Conservation (phyloP, 2,113 vertebrate genomes). For the Oryzias curvinotus region DNA sequence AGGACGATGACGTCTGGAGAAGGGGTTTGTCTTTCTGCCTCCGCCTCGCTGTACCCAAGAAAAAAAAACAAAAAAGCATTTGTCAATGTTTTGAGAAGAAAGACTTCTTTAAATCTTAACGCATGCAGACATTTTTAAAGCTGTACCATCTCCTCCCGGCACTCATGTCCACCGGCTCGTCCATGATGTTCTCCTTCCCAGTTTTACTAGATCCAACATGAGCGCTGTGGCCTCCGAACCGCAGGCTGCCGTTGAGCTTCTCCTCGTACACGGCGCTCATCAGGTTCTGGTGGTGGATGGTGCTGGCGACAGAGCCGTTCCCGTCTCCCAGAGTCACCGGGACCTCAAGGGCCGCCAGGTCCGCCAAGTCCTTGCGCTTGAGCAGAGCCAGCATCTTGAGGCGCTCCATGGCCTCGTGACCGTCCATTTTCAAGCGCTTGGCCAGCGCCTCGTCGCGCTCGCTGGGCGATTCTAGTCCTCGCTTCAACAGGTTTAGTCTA, state of each 20-base stretch:
- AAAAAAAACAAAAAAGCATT: too few relatives aligned
- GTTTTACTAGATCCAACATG: constrained; percentile 85
- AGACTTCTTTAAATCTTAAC: too few relatives aligned
- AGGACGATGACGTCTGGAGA: constrained; percentile 95
- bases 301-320: constrained; percentile 71
- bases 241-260: constrained; percentile 76
- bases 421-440: constrained; percentile 95
- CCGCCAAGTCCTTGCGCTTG: constrained; percentile 93
- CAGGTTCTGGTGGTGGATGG: constrained; percentile 70
- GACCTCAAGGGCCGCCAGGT: constrained; percentile 84
- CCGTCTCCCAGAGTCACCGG: constrained; percentile 76
- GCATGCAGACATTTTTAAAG: too few relatives aligned
- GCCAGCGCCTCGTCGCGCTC: constrained; percentile 92
- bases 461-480: constrained; percentile 87
- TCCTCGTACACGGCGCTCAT: constrained; percentile 75
- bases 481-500: constrained; percentile 91
- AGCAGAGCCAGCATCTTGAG: constrained; percentile 96
- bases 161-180: constrained; percentile 98
- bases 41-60: constrained; percentile 82
- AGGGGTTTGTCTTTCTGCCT: constrained; percentile 87
- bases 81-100: background rate
- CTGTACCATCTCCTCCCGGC: constrained; percentile 85
- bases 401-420: constrained; percentile 96
- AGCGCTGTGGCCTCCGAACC: constrained; percentile 80
- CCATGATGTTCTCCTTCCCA: constrained; percentile 93